These are phyloP conservation scores for Electrona antarctica DNA, from an alignment of 2,113 vertebrate genomes.

Conservation along the genomic window DNA sequence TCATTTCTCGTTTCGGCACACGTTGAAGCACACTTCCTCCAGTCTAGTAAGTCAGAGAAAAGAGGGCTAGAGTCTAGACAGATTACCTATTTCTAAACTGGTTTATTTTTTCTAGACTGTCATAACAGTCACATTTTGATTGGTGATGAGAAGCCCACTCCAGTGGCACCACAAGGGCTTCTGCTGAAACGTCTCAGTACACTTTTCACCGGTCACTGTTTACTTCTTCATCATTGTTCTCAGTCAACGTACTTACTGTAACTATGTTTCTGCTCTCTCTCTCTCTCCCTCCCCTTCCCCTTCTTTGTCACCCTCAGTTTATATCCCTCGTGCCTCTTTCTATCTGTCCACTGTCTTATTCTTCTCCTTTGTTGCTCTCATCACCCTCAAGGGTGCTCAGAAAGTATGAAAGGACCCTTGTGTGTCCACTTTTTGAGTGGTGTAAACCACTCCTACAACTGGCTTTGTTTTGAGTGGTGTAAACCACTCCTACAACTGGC, in stretches of 20 bases:
- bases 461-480: too few relatives aligned
- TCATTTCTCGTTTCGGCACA: too few relatives aligned
- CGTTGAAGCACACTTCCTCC: background rate
- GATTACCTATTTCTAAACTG: constrained; percentile 34
- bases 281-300: background rate
- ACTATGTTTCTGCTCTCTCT: background rate
- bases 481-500: too few relatives aligned
- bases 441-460: too few relatives aligned
- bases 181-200: constrained; percentile 19
- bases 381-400: too few relatives aligned
- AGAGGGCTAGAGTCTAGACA: constrained; percentile 36
- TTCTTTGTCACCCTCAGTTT: background rate
- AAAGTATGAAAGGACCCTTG: too few relatives aligned
- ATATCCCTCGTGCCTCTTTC: background rate
- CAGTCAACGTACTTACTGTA: background rate
- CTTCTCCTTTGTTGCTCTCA: background rate
- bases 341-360: background rate
- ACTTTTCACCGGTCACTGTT: background rate
- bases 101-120: constrained; percentile 36
- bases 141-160: constrained; percentile 67
- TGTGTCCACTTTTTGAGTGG: too few relatives aligned
- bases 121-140: constrained; percentile 63
- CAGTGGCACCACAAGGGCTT: constrained; percentile 44
- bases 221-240: background rate
- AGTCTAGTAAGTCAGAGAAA: constrained; percentile 37